A percentile compares a stretch with the other conserved stretches of the same genome.
Conservation (phyloP, 2,113 vertebrate species). For the Todiramphus chloris region DNA sequence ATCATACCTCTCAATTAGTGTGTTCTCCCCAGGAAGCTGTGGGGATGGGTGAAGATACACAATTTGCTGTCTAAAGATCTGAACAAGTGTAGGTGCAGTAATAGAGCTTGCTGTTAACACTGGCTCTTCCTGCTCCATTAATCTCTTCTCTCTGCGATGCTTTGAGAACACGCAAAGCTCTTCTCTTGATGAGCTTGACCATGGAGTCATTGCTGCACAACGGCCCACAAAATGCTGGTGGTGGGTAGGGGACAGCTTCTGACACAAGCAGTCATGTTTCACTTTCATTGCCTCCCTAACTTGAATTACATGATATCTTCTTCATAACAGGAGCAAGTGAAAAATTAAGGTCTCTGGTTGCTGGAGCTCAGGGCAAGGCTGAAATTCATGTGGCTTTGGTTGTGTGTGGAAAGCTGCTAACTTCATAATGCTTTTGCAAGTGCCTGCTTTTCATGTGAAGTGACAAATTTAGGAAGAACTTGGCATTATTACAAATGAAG, state of each 20-base stretch:
- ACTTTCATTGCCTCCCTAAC: neutral
- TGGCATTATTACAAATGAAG: neutral
- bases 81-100: neutral
- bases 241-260: neutral
- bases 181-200: neutral
- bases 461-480: neutral
- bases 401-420: neutral
- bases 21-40: accelerated
- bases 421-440: neutral
- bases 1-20: neutral
- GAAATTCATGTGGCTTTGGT: neutral
- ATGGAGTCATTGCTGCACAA: neutral
- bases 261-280: neutral
- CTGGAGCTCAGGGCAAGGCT: neutral
- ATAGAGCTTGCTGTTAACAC: neutral
- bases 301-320: neutral
- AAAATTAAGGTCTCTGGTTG: neutral
- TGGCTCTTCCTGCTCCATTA: neutral
- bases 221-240: accelerated
- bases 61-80: neutral
- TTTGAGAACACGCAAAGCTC: neutral
- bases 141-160: neutral
- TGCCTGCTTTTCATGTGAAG: neutral
- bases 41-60: neutral
- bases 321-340: neutral